phyloP scores from a whole-genome alignment of 2,888 invertebrate species.

The Rhaphigaster nebulosa region DNA sequence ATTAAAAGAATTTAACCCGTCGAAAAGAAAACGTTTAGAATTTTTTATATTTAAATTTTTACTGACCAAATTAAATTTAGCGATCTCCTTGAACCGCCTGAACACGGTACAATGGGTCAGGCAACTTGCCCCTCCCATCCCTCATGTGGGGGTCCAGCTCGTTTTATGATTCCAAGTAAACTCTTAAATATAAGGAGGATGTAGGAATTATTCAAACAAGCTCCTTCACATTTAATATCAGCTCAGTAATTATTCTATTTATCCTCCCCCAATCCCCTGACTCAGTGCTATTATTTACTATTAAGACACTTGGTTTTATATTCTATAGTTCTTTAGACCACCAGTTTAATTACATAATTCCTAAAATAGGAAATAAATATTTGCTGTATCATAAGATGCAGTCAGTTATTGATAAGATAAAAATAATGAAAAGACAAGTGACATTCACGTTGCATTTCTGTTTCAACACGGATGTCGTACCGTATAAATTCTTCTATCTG shows the following conservation, averaged over 20 bases:
- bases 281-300: not conserved
- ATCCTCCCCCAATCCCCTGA: not conserved
- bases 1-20: too few relatives aligned
- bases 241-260: conserved; percentile 27
- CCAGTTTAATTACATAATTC: not conserved
- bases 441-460: not conserved
- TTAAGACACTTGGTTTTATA: not conserved
- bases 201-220: conserved; percentile 14
- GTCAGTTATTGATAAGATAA: not conserved
- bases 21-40: too few relatives aligned
- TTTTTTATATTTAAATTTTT: too few relatives aligned
- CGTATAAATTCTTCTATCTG: too few relatives aligned
- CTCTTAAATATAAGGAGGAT: not conserved
- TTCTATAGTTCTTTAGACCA: not conserved
- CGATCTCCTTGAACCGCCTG: too few relatives aligned
- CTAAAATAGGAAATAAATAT: not conserved
- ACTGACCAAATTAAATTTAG: too few relatives aligned
- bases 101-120: too few relatives aligned
- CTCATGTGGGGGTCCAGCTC: too few relatives aligned
- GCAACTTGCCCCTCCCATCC: too few relatives aligned
- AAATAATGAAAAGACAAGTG: not conserved
- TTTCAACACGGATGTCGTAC: not conserved
- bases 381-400: not conserved
- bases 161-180: not conserved
- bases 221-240: not conserved